These are phyloP conservation scores for Echinometra lucunter DNA, from an alignment of 53 echinoderm and acorn worm species.

Conservation along the genomic window DNA sequence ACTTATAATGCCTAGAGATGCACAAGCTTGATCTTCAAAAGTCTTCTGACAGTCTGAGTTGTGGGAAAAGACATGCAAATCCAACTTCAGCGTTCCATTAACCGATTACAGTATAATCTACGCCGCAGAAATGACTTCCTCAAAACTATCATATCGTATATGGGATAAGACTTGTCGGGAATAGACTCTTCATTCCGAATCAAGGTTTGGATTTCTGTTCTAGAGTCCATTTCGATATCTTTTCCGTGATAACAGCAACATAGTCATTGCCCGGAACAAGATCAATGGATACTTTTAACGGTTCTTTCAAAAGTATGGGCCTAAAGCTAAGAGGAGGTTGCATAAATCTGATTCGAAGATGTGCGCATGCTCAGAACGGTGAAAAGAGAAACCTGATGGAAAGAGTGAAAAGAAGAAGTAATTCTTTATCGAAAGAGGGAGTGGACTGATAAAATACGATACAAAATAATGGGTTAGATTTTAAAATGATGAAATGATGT, in stretches of 20 bases:
- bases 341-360: no score
- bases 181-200: not conserved
- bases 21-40: not conserved
- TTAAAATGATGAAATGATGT: no score
- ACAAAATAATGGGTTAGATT: no score
- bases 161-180: not conserved
- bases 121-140: not conserved
- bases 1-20: not conserved
- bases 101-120: slow-evolving; percentile 14
- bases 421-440: no score
- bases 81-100: slow-evolving; percentile 5
- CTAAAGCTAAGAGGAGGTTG: no score
- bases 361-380: not conserved
- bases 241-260: not conserved
- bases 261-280: not conserved
- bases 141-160: not conserved
- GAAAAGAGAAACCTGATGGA: not conserved
- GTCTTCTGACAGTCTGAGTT: not conserved
- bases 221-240: not conserved
- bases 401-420: not conserved
- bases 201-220: not conserved
- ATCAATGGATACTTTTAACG: not conserved
- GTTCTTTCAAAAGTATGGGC: not conserved
- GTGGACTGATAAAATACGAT: no score
- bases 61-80: not conserved